Percentiles rank a stretch among this genome's conserved stretches.
Evolutionary conservation across 1,140 invertebrate species (phyloP).

Genomic region (Drosophila jambulina): DNA sequence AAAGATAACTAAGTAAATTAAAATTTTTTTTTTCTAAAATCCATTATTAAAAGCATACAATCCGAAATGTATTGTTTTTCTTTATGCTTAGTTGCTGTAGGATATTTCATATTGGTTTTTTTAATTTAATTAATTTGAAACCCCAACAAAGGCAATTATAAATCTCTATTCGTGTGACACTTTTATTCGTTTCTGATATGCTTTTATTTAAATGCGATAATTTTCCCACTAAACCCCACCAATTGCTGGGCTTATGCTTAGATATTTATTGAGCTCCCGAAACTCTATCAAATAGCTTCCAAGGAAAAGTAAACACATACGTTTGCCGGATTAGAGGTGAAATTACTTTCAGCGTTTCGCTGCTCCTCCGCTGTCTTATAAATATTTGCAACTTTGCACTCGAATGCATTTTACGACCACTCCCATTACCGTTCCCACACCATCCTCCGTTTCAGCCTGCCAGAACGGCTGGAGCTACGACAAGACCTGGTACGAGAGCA

Average conservation of each 20-base stretch:
- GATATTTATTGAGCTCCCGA: constrained; percentile 15
- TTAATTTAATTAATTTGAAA: not conserved
- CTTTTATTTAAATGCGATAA: constrained; percentile 18
- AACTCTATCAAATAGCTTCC: constrained; percentile 14
- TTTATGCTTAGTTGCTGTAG: not conserved
- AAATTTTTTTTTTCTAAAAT: not conserved
- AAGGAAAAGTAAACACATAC: constrained; percentile 25
- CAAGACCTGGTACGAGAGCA: constrained; percentile 85
- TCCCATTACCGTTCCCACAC: constrained; percentile 12
- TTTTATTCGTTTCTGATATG: not conserved
- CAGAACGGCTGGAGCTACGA: constrained; percentile 86
- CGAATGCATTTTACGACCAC: constrained; percentile 71
- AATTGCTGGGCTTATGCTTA: constrained; percentile 7
- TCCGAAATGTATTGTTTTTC: no score
- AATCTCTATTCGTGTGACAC: not conserved
- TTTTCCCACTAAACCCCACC: constrained; percentile 8
- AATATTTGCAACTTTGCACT: constrained; percentile 78
- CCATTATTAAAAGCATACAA: not conserved
- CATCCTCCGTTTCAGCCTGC: constrained; percentile 76
- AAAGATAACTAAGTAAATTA: not conserved
- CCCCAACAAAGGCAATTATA: not conserved
- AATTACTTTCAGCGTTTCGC: constrained; percentile 39
- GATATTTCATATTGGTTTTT: not conserved
- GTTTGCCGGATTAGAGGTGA: constrained; percentile 42
- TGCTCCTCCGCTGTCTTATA: constrained; percentile 44